These are phyloP conservation scores for Macrosteles quadrilineatus DNA, from an alignment of 1,140 invertebrate species.

Conservation along the genomic window DNA sequence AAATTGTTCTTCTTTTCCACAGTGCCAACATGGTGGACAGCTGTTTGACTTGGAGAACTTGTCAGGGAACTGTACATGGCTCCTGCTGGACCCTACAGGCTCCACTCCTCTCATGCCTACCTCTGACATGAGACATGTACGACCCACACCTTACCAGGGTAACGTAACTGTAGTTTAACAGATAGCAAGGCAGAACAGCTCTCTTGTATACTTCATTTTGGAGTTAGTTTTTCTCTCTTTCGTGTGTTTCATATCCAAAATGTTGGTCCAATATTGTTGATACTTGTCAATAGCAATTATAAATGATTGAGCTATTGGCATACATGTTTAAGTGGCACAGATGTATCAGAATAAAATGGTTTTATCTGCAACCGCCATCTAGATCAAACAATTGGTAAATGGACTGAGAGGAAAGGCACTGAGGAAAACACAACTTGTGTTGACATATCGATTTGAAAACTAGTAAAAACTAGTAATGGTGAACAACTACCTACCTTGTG, in stretches of 20 bases:
- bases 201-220: not conserved
- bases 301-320: too few relatives aligned
- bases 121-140: not conserved
- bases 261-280: not conserved
- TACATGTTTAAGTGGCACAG: too few relatives aligned
- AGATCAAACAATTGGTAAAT: too few relatives aligned
- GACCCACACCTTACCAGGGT: not conserved
- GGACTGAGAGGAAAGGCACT: too few relatives aligned
- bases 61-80: not conserved
- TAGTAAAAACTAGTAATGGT: too few relatives aligned
- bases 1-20: too few relatives aligned
- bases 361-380: too few relatives aligned
- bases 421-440: too few relatives aligned
- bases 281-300: too few relatives aligned
- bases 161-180: not conserved
- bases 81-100: slow-evolving; percentile 4
- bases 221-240: not conserved
- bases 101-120: not conserved
- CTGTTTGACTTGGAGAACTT: not conserved
- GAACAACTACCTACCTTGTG: too few relatives aligned
- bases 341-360: too few relatives aligned
- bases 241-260: not conserved
- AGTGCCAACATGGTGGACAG: not conserved
- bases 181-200: not conserved
- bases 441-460: too few relatives aligned